Evolutionary conservation across 2,797 vertebrate species (phyloP).

Genomic region (Craterocephalus amniculus): DNA sequence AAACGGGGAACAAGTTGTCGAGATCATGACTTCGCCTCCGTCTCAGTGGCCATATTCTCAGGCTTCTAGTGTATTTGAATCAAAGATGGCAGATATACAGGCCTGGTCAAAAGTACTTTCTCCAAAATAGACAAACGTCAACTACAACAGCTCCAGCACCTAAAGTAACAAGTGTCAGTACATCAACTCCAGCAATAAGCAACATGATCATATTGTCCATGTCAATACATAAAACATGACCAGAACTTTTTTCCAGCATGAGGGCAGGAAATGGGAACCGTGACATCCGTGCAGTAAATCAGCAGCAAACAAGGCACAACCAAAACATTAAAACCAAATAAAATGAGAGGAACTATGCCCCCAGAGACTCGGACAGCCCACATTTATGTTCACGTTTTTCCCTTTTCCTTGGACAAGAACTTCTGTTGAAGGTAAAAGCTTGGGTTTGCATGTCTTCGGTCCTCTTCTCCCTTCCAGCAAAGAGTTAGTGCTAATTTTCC

Average conservation of each 20-base stretch:
- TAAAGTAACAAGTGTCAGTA: not conserved
- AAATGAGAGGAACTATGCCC: not conserved
- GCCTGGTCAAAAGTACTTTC: not conserved
- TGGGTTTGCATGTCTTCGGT: not conserved
- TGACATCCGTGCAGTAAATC: not conserved
- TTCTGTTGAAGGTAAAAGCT: not conserved
- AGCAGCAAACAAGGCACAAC: not conserved
- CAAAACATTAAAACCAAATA: not conserved
- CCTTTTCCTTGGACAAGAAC: not conserved
- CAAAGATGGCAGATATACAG: not conserved
- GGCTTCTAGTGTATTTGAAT: not conserved
- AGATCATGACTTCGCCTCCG: not conserved
- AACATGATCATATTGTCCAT: not conserved
- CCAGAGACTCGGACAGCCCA: not conserved
- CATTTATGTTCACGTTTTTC: not conserved
- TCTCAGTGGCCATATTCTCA: not conserved
- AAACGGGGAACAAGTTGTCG: not conserved
- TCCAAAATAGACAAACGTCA: not conserved
- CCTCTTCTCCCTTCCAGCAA: not conserved
- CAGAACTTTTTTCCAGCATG: not conserved
- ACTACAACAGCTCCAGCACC: not conserved
- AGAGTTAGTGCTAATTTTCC: not conserved
- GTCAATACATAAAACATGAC: not conserved
- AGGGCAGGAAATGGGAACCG: not conserved
- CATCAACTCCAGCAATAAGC: too few relatives aligned